phyloP scores from a whole-genome alignment of 2,888 invertebrate genomes.

The Clistopyga incitator region DNA sequence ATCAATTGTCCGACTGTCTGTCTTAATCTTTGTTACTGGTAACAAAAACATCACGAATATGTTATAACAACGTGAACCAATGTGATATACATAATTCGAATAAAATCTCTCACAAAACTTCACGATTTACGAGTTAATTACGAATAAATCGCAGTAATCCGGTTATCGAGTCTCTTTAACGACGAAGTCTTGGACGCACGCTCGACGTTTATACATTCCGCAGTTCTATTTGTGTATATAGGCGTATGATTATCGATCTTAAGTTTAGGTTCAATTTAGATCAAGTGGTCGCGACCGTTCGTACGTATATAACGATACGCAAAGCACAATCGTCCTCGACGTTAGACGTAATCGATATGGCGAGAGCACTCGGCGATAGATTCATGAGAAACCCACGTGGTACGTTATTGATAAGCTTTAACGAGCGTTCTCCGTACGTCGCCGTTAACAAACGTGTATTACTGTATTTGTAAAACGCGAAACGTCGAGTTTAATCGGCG shows the following conservation, averaged over 20 bases:
- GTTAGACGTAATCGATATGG: conserved; percentile 5
- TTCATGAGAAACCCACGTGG: conserved; percentile 10
- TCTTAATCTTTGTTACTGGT: too few relatives aligned
- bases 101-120: too few relatives aligned
- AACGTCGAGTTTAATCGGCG: not conserved
- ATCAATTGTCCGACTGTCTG: not conserved
- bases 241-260: conserved; percentile 23
- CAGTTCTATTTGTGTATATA: conserved; percentile 42
- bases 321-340: conserved; percentile 11
- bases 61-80: not conserved
- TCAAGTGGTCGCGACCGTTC: conserved; percentile 1
- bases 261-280: conserved; percentile 26
- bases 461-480: not conserved
- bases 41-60: not conserved
- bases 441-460: not conserved
- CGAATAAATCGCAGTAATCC: too few relatives aligned
- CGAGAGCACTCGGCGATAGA: not conserved
- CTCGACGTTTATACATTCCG: conserved; percentile 61
- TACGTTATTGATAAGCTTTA: conserved; percentile 13
- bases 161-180: not conserved
- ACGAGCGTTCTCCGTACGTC: not conserved
- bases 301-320: not conserved
- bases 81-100: too few relatives aligned
- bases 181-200: conserved; percentile 14
- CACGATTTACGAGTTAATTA: not conserved